Evolutionary conservation across 2,113 vertebrate genomes (phyloP).

Genomic region (Erinaceus europaeus): DNA sequence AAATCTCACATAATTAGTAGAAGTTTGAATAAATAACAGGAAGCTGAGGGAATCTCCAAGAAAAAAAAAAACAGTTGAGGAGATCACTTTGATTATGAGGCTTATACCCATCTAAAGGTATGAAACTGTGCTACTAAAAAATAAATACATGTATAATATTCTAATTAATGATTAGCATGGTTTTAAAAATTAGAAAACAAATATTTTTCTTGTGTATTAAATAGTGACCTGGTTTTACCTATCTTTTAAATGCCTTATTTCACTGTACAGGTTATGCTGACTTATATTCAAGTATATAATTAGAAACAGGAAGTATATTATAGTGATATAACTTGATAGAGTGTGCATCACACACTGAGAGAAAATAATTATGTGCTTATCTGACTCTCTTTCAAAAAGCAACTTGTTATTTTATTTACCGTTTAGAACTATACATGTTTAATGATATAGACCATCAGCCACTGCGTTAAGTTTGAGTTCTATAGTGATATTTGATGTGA

Average conservation of each 20-base stretch:
- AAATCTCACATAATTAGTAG: slow-evolving; percentile 10
- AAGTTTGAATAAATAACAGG: not conserved
- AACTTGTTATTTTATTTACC: not conserved
- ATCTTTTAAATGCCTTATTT: not conserved
- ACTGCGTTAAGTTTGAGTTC: not conserved
- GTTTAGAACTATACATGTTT: not conserved
- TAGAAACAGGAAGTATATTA: not conserved
- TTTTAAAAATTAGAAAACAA: not conserved
- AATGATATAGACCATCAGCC: not conserved
- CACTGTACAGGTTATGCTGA: not conserved
- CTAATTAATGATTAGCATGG: too few relatives aligned
- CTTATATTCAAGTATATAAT: not conserved
- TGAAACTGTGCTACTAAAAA: too few relatives aligned
- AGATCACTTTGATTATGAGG: not conserved
- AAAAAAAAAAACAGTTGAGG: not conserved
- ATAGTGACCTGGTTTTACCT: not conserved
- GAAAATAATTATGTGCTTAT: not conserved
- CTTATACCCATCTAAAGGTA: not conserved
- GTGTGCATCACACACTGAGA: not conserved
- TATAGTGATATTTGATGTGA: not conserved
- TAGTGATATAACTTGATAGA: not conserved
- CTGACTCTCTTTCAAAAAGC: not conserved
- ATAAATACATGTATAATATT: too few relatives aligned
- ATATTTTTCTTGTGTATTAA: not conserved
- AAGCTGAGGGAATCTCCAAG: not conserved